phyloP scores from a whole-genome alignment of 2,797 vertebrate species.

The Malacoraja senta region DNA sequence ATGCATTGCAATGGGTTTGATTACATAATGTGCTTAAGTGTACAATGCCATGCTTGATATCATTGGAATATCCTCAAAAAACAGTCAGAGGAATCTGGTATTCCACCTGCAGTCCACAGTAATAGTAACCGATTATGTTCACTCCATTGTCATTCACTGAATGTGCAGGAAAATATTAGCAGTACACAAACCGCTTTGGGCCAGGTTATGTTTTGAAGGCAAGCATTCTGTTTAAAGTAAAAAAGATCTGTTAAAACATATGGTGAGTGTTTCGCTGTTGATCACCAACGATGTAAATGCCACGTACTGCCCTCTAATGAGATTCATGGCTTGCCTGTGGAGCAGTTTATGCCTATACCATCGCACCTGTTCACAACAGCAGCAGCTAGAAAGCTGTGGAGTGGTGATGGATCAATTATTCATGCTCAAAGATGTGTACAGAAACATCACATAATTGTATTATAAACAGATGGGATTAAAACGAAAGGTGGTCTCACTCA shows the following conservation, averaged over 20 bases:
- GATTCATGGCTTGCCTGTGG: neutral
- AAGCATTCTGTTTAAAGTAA: neutral
- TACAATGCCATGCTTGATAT: neutral
- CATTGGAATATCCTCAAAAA: neutral
- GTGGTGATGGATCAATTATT: slow-evolving; percentile 22
- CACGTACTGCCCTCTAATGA: neutral
- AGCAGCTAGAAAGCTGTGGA: neutral
- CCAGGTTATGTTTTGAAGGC: neutral
- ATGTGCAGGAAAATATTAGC: neutral
- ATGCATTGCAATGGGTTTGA: neutral
- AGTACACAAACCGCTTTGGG: neutral
- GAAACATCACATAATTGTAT: neutral
- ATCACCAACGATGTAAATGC: slow-evolving; percentile 27
- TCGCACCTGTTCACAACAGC: neutral
- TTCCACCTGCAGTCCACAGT: neutral
- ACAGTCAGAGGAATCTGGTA: neutral
- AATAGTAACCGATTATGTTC: neutral
- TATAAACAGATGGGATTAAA: slow-evolving; percentile 16
- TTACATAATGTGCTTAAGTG: neutral
- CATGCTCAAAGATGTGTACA: neutral
- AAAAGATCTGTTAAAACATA: neutral
- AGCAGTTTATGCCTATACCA: slow-evolving; percentile 10
- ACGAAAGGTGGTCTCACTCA: slow-evolving; percentile 8
- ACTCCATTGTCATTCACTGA: neutral
- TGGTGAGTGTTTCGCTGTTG: neutral